Conservation (phyloP, 1,140 invertebrate genomes). For the Solenopsis fugax region DNA sequence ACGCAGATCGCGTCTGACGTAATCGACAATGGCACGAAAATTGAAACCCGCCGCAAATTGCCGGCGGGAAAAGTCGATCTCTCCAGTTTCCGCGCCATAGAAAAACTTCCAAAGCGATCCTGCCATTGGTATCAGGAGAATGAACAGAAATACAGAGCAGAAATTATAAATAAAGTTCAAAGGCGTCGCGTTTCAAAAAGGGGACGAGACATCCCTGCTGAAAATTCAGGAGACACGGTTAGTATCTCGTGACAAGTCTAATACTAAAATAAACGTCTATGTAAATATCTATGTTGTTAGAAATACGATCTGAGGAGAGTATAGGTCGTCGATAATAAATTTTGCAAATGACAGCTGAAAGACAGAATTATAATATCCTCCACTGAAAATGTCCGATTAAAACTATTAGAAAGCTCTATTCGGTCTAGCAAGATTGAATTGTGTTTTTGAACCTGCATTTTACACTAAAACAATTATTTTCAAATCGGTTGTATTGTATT, state of each 20-base stretch:
- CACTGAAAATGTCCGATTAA: too few species aligned
- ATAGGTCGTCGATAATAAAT: background rate
- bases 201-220: too few species aligned
- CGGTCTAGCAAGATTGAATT: too few species aligned
- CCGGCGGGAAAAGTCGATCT: slow-evolving; percentile 37
- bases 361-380: background rate
- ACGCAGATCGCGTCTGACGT: slow-evolving; percentile 61
- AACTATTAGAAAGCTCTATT: too few species aligned
- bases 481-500: too few species aligned
- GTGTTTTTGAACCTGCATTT: too few species aligned
- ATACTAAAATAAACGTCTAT: too few species aligned
- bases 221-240: too few species aligned
- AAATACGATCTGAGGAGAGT: background rate
- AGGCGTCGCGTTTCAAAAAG: background rate
- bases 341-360: background rate
- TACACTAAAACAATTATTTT: too few species aligned
- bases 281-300: background rate
- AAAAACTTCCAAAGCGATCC: background rate
- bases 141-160: background rate
- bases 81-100: background rate
- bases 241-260: too few species aligned
- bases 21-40: slow-evolving; percentile 67
- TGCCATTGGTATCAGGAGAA: background rate
- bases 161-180: background rate
- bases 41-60: slow-evolving; percentile 70